Evolutionary conservation across 2,888 invertebrate species (phyloP).

Genomic region (Seira ritae): DNA sequence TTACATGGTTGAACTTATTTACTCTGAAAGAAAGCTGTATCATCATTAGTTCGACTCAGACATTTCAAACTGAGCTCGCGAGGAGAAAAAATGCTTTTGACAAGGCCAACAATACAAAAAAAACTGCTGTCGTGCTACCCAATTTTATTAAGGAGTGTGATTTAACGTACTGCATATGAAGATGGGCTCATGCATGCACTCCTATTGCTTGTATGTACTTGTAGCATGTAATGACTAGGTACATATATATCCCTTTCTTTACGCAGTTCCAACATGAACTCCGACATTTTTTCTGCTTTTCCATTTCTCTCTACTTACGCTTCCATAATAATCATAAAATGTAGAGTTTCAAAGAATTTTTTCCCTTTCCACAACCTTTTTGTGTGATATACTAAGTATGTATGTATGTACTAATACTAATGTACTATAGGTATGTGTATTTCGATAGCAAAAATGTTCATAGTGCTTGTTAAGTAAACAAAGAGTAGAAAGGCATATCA

Average conservation of each 20-base stretch:
- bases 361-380: background rate
- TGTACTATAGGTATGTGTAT: background rate
- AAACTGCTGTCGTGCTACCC: slow-evolving; percentile 8
- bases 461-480: background rate
- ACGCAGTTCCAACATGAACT: background rate
- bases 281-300: background rate
- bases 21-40: slow-evolving; percentile 38
- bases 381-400: too few species aligned
- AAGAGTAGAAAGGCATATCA: background rate
- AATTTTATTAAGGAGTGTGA: background rate
- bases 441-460: background rate
- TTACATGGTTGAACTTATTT: too few species aligned
- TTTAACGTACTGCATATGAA: background rate
- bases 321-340: background rate
- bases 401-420: too few species aligned
- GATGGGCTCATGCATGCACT: background rate
- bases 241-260: too few species aligned
- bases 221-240: background rate
- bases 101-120: slow-evolving; percentile 30
- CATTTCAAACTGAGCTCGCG: background rate
- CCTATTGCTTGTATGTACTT: background rate
- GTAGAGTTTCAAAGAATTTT: background rate
- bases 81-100: slow-evolving; percentile 33
- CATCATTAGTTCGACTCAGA: slow-evolving; percentile 27
- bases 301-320: background rate